Evolutionary conservation across 2,888 invertebrate genomes (phyloP).

Genomic region (Euplexia lucipara): DNA sequence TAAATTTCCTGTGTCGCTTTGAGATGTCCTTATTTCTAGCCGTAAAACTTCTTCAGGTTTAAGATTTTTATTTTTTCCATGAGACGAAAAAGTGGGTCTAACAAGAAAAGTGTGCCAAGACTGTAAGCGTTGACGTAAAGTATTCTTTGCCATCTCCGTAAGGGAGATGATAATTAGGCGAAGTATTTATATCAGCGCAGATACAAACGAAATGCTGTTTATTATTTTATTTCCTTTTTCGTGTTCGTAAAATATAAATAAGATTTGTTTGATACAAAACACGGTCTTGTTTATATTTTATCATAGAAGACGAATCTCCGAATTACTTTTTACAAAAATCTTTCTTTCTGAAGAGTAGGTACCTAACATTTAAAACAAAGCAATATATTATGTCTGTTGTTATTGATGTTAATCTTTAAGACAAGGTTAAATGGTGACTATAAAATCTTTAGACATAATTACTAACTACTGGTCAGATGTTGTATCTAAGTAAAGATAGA

Average conservation of each 20-base stretch:
- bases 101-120: constrained; percentile 47
- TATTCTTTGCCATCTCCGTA: constrained; percentile 39
- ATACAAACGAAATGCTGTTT: constrained; percentile 41
- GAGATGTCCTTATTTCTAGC: constrained; percentile 8
- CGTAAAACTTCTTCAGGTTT: constrained; percentile 11
- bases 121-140: constrained; percentile 39
- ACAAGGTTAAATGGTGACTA: too few species aligned
- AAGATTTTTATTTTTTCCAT: constrained; percentile 14
- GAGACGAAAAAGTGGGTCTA: constrained; percentile 41
- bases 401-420: too few species aligned
- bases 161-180: constrained; percentile 45
- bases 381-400: constrained; percentile 10
- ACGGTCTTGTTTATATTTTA: constrained; percentile 19
- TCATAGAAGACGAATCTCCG: background rate
- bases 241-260: constrained; percentile 18
- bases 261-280: constrained; percentile 14
- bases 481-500: too few species aligned
- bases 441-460: too few species aligned
- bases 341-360: background rate
- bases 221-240: constrained; percentile 39
- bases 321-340: constrained; percentile 4
- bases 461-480: too few species aligned
- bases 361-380: constrained; percentile 5
- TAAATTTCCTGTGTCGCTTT: constrained; percentile 1
- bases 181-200: constrained; percentile 25